Evolutionary conservation across 2,888 invertebrate genomes (phyloP).

Genomic region (Drosophila melanosoma): DNA sequence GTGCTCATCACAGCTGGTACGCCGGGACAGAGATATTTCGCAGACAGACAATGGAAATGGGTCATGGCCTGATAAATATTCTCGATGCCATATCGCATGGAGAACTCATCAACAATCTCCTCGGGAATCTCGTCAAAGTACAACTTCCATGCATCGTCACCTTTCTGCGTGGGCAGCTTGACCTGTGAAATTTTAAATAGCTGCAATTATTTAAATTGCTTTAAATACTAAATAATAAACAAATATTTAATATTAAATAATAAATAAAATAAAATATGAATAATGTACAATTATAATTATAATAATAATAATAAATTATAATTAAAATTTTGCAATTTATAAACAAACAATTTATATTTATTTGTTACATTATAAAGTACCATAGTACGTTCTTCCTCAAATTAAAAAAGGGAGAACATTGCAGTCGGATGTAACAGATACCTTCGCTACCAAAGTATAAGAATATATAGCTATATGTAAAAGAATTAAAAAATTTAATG

Average conservation of each 20-base stretch:
- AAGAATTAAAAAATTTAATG: neutral
- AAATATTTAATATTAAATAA: neutral
- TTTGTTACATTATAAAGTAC: neutral
- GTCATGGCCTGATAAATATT: constrained; percentile 95
- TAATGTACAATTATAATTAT: neutral
- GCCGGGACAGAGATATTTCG: constrained; percentile 99
- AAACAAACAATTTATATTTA: neutral
- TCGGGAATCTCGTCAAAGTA: constrained; percentile 99
- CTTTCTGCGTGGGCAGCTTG: constrained; percentile 95
- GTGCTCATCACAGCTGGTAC: constrained; percentile 99
- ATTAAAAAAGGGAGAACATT: neutral
- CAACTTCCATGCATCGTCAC: constrained; percentile 99
- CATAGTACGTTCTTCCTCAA: neutral
- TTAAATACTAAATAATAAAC: neutral
- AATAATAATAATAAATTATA: neutral
- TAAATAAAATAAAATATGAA: neutral
- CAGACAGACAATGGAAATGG: constrained; percentile 99
- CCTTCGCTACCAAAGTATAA: no score
- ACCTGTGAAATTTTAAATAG: constrained; percentile 71
- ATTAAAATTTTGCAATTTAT: neutral
- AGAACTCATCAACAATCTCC: constrained; percentile 99
- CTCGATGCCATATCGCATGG: constrained; percentile 99
- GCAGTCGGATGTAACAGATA: no score
- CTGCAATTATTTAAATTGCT: neutral
- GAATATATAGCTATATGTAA: neutral